A percentile compares a stretch with the other conserved stretches of the same genome.
Evolutionary conservation across 2,797 vertebrate genomes (phyloP).

Genomic region (Falco biarmicus): DNA sequence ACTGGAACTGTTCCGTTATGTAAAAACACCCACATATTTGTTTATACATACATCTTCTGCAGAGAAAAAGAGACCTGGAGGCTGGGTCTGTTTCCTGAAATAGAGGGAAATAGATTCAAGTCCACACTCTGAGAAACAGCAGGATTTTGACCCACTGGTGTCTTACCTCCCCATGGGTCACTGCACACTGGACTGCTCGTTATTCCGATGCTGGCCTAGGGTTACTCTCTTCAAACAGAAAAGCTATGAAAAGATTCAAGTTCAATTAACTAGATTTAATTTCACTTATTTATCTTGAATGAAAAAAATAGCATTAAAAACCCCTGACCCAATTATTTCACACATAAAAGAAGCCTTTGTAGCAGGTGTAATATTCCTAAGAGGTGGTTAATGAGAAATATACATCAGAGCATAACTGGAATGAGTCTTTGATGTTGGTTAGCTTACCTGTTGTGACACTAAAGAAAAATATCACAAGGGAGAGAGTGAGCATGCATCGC

Average conservation of each 20-base stretch:
- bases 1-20: neutral
- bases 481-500: neutral
- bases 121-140: neutral
- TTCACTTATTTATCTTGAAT: neutral
- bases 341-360: conserved; percentile 54
- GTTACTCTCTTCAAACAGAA: neutral
- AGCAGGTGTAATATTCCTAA: conserved; percentile 44
- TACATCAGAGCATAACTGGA: neutral
- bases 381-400: conserved; percentile 38
- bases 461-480: neutral
- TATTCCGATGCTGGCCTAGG: accelerated
- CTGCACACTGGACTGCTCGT: neutral
- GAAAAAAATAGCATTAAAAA: neutral
- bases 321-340: conserved; percentile 40
- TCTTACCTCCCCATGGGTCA: neutral
- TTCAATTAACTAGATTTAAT: neutral
- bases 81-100: neutral
- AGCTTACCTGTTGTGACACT: neutral
- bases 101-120: neutral
- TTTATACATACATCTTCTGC: neutral
- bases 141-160: neutral
- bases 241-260: neutral
- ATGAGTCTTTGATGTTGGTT: conserved; percentile 45
- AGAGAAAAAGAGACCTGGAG: neutral
- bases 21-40: neutral